These are phyloP conservation scores for Girardinus metallicus DNA, from an alignment of 2,797 vertebrate genomes.

Conservation along the genomic window DNA sequence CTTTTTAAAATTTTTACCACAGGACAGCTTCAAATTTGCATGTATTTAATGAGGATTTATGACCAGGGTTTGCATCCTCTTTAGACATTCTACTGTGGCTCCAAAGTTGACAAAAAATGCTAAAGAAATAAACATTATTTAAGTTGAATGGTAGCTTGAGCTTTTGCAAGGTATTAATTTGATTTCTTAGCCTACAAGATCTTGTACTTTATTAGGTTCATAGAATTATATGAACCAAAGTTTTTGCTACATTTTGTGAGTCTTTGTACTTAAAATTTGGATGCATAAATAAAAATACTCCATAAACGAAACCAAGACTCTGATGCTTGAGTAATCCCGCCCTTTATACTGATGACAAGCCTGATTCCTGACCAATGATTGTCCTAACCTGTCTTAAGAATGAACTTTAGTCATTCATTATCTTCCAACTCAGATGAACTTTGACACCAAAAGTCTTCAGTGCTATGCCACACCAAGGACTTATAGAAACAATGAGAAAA, in stretches of 20 bases:
- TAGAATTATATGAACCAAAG: not conserved
- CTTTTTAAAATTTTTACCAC: not conserved
- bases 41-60: not conserved
- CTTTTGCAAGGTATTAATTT: not conserved
- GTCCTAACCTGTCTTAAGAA: constrained; percentile 30
- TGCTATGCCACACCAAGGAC: not conserved
- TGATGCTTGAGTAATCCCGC: not conserved
- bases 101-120: too few species aligned
- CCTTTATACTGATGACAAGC: constrained; percentile 18
- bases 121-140: not conserved
- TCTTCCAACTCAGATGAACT: constrained; percentile 57
- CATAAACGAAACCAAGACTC: constrained; percentile 22
- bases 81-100: too few species aligned
- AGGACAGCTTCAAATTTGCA: not conserved
- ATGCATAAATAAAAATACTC: not conserved
- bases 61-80: not conserved
- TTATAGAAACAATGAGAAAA: constrained; percentile 22
- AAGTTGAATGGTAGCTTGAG: not conserved
- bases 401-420: constrained; percentile 62
- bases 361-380: constrained; percentile 23
- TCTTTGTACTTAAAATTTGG: not conserved
- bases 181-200: not conserved
- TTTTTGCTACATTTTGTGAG: not conserved
- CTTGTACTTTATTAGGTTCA: not conserved
- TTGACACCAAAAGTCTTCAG: constrained; percentile 34